Evolutionary conservation across 2,888 invertebrate species (phyloP).

Genomic region (Eurois occulta): DNA sequence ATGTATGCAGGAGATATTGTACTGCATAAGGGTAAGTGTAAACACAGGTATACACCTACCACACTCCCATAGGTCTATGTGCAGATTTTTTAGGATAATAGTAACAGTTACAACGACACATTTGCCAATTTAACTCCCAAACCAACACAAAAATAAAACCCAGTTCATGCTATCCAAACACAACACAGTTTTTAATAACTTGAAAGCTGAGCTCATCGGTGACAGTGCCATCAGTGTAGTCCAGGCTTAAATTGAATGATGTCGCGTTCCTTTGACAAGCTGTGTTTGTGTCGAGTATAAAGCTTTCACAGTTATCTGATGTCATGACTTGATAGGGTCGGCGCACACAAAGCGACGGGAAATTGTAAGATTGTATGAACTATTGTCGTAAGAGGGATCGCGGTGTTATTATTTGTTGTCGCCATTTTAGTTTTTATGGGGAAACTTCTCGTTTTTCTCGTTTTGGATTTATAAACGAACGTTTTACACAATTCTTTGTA

Average conservation of each 20-base stretch:
- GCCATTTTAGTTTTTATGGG: background rate
- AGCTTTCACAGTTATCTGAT: constrained; percentile 37
- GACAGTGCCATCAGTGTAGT: constrained; percentile 30
- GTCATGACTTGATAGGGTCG: constrained; percentile 19
- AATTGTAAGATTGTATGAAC: constrained; percentile 24
- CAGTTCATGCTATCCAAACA: background rate
- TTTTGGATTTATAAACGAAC: background rate
- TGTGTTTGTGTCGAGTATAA: constrained; percentile 24
- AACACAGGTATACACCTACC: background rate
- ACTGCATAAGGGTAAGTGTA: background rate
- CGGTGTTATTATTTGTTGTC: constrained; percentile 1
- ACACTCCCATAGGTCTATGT: background rate
- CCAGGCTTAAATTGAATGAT: constrained; percentile 53
- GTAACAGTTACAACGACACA: background rate
- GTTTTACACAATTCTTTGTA: background rate
- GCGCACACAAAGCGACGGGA: constrained; percentile 7
- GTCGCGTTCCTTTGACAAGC: constrained; percentile 49
- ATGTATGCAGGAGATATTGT: background rate
- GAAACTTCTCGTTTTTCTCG: background rate
- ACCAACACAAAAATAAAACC: constrained; percentile 17
- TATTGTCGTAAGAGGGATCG: background rate
- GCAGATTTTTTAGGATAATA: background rate
- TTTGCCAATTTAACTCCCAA: background rate
- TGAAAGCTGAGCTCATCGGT: constrained; percentile 39
- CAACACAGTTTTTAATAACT: constrained; percentile 47